These are phyloP conservation scores for Columba janthina DNA, from an alignment of 2,113 vertebrate species.

Conservation along the genomic window DNA sequence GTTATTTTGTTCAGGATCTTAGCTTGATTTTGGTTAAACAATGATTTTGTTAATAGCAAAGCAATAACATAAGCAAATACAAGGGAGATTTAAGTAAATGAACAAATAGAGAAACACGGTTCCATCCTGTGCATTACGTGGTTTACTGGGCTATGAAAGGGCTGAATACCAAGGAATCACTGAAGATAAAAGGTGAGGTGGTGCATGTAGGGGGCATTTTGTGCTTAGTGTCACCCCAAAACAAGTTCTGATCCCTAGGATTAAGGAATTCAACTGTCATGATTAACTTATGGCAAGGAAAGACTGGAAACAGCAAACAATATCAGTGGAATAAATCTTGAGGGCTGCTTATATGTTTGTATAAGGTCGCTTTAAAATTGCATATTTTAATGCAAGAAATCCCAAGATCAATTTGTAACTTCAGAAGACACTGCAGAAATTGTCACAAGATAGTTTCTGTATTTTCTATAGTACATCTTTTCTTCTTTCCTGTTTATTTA, in stretches of 20 bases:
- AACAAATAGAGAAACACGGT: neutral
- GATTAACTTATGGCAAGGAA: neutral
- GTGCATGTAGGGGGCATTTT: neutral
- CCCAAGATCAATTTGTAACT: neutral
- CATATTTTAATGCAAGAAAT: neutral
- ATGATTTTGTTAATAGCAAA: neutral
- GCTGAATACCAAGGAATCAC: neutral
- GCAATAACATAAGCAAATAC: neutral
- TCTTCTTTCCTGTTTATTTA: neutral
- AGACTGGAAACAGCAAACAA: neutral
- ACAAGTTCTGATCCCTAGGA: neutral
- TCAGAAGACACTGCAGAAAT: neutral
- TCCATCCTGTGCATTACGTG: neutral
- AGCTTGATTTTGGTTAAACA: neutral
- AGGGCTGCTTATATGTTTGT: neutral
- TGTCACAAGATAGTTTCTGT: neutral
- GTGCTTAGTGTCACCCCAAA: neutral
- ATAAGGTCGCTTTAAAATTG: neutral
- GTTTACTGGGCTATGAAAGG: neutral
- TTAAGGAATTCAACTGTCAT: neutral
- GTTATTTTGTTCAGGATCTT: neutral
- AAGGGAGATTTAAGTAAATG: slow-evolving; percentile 11
- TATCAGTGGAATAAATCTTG: neutral
- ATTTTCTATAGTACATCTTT: neutral
- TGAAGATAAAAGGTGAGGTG: neutral